These are phyloP conservation scores for Calliscelio sp. DNA, from an alignment of 2,888 invertebrate species.

Conservation along the genomic window DNA sequence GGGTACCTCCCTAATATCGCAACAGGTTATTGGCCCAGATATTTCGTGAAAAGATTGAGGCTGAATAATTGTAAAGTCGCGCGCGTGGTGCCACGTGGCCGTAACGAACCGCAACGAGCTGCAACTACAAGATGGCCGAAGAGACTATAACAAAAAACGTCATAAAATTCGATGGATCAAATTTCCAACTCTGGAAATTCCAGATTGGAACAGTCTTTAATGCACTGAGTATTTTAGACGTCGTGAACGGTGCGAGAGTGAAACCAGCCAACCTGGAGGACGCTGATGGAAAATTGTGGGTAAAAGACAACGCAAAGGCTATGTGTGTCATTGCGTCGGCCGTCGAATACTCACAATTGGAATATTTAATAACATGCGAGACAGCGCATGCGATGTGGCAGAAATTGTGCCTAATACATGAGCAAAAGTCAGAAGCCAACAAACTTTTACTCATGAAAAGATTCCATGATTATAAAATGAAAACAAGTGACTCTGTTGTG, in stretches of 20 bases:
- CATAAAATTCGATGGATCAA: conserved; percentile 10
- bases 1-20: no score
- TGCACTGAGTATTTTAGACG: neutral
- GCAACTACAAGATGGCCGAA: neutral
- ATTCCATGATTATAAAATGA: conserved; percentile 13
- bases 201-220: conserved; percentile 1
- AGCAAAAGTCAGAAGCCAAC: conserved; percentile 23
- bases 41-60: no score
- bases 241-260: neutral
- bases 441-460: conserved; percentile 13
- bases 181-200: conserved; percentile 29
- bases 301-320: conserved; percentile 64
- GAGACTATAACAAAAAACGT: neutral
- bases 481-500: conserved; percentile 1
- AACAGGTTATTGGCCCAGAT: no score
- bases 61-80: no score
- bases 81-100: neutral
- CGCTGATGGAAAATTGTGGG: conserved; percentile 32
- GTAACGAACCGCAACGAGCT: neutral
- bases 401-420: conserved; percentile 64
- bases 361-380: conserved; percentile 60
- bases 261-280: neutral
- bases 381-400: conserved; percentile 68
- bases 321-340: conserved; percentile 42
- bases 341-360: conserved; percentile 41